Evolutionary conservation across 1,140 invertebrate species (phyloP).

Genomic region (Chrysomallon squamiferum): DNA sequence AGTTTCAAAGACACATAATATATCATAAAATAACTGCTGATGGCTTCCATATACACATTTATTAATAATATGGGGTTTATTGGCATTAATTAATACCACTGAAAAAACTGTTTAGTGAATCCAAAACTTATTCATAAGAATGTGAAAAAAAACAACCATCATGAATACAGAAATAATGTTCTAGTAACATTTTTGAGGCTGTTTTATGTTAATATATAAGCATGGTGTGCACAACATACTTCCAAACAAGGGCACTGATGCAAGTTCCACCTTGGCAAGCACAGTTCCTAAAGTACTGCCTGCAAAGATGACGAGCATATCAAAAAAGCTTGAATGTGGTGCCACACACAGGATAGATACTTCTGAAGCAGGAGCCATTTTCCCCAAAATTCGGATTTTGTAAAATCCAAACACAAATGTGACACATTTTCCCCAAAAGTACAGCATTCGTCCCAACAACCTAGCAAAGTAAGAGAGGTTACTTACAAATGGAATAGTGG

Average conservation of each 20-base stretch:
- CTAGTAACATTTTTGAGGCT: no score
- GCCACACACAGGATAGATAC: slow-evolving; percentile 85
- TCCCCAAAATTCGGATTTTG: slow-evolving; percentile 42
- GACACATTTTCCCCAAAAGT: slow-evolving; percentile 30
- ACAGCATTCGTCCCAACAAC: slow-evolving; percentile 24
- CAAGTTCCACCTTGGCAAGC: slow-evolving; percentile 79
- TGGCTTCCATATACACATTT: no score
- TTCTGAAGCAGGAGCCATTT: slow-evolving; percentile 61
- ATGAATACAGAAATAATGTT: no score
- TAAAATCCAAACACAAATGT: slow-evolving; percentile 45
- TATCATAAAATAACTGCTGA: no score
- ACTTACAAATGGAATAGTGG: no score
- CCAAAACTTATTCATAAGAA: no score
- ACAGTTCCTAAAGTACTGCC: slow-evolving; percentile 77
- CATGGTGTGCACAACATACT: slow-evolving; percentile 75
- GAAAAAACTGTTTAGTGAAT: no score
- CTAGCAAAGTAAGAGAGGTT: slow-evolving; percentile 28
- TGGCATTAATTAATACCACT: no score
- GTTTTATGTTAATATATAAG: no score
- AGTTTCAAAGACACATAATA: no score
- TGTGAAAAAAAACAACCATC: no score
- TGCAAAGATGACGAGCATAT: slow-evolving; percentile 76
- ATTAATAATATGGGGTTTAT: no score
- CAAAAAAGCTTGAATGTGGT: slow-evolving; percentile 90
- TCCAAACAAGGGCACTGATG: slow-evolving; percentile 80